phyloP scores from a whole-genome alignment of 2,888 invertebrate genomes.

The Mythimna vitellina region DNA sequence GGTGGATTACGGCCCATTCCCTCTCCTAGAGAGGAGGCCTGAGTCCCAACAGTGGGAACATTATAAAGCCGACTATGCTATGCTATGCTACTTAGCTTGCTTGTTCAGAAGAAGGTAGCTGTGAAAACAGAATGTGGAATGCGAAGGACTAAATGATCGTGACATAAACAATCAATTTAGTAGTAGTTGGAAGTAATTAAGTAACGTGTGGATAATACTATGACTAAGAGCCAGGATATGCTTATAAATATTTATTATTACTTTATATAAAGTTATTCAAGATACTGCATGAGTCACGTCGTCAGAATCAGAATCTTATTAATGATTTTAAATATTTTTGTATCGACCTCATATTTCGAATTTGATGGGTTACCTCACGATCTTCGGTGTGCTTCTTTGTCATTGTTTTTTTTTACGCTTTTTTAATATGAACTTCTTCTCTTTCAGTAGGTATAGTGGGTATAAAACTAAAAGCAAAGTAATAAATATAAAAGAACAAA shows the following conservation, averaged over 20 bases:
- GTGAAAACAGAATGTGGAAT: neutral
- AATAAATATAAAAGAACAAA: neutral
- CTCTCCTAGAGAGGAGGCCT: too few species aligned
- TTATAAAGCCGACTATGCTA: too few species aligned
- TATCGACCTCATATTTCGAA: slow-evolving; percentile 31
- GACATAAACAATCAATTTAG: slow-evolving; percentile 8
- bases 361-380: slow-evolving; percentile 30
- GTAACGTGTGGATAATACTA: slow-evolving; percentile 1
- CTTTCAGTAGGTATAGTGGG: slow-evolving; percentile 9
- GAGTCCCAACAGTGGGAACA: too few species aligned
- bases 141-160: slow-evolving; percentile 1
- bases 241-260: slow-evolving; percentile 56
- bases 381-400: neutral
- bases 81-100: too few species aligned
- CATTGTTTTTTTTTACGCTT: slow-evolving; percentile 9
- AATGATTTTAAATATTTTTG: slow-evolving; percentile 47
- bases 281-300: slow-evolving; percentile 63
- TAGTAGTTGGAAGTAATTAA: slow-evolving; percentile 4
- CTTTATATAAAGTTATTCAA: slow-evolving; percentile 49
- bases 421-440: slow-evolving; percentile 4
- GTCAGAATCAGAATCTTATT: slow-evolving; percentile 63
- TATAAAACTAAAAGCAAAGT: neutral
- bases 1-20: too few species aligned
- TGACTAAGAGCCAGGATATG: slow-evolving; percentile 48
- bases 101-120: neutral